Evolutionary conservation across 2,113 vertebrate genomes (phyloP), one percentile per base, ranked within the genome.

Genomic region (Piprites chloris): DNA sequence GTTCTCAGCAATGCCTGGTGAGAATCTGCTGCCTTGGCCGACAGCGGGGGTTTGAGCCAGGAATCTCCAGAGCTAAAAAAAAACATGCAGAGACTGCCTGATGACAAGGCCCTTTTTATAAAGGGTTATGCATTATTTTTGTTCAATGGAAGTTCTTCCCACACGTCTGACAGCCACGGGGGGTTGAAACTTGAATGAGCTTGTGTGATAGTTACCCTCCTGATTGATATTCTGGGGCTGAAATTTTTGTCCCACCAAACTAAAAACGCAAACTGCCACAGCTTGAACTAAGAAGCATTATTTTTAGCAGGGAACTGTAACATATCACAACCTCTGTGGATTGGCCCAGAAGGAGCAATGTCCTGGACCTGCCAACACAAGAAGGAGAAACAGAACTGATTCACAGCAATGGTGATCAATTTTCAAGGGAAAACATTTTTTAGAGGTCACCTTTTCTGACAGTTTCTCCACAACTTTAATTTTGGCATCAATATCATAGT

Each of bases 21-120:
- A 69, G 87, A 95, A 96, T 71, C 78, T 62, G 66, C 62, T 3
- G 49, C 63, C 85, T 85, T 96, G 87, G 87, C 77, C 13, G 4
- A 77, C 63, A 85, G 82, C 1, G 2, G 75, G 47, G 59, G 55
- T 35, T 93, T 90, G 71, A 95, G 83, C 67, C 72, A 83, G 89
- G 89, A 93, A 87, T 87, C 71, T 90, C 87, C 73, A 77, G 85
- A 49, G 44, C 78, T 91, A 94, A 93, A 94, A 89, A 94, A 89
- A 87, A 58, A 35, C 47, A 65, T 5, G 24, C 84, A 89, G 80
- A 44, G 30, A 82, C 32, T 84, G 73, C 68, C 41, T 90, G 91
- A 90, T 7, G 13, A 93, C 56, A 86, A 77, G 39, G 59, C 35
- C 73, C 73, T 92, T 96, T 95, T 92, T 93, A 68, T 47, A 75